Conservation (phyloP, 2,888 invertebrate genomes). For the Sarcophaga variegata region DNA sequence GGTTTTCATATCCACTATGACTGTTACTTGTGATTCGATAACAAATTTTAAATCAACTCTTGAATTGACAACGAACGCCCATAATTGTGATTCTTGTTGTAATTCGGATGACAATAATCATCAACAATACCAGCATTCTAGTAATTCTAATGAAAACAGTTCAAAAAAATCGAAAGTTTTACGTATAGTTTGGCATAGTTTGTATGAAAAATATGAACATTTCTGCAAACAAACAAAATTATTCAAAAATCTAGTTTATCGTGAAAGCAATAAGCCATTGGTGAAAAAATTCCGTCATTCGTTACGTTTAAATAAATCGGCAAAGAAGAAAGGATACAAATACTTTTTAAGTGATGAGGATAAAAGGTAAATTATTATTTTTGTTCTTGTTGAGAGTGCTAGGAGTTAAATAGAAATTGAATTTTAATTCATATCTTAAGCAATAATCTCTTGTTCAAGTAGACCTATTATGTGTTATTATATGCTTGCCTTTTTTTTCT, state of each 20-base stretch:
- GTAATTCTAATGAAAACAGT: conserved; percentile 28
- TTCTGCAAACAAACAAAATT: conserved; percentile 69
- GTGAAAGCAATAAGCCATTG: conserved; percentile 75
- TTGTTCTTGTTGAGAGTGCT: too few species aligned
- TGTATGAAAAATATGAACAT: conserved; percentile 74
- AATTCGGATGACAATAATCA: conserved; percentile 23
- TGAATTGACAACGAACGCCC: conserved; percentile 45
- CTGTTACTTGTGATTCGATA: conserved; percentile 52
- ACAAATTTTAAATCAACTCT: conserved; percentile 60
- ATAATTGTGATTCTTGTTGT: conserved; percentile 31
- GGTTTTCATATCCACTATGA: conserved; percentile 47
- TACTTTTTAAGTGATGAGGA: conserved; percentile 76
- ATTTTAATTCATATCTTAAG: neutral
- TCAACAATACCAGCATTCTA: neutral
- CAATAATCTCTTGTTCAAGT: too few species aligned
- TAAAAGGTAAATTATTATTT: conserved; percentile 72
- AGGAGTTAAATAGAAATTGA: neutral
- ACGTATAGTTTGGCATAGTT: conserved; percentile 75
- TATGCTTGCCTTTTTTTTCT: too few species aligned
- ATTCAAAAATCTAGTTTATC: conserved; percentile 70
- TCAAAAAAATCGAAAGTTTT: conserved; percentile 69
- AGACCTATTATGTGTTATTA: too few species aligned
- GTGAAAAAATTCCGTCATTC: conserved; percentile 77
- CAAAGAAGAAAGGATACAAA: conserved; percentile 76
- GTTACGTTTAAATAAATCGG: conserved; percentile 76